Conservation (phyloP, 2,888 invertebrate species). For the Lasius platythorax region DNA sequence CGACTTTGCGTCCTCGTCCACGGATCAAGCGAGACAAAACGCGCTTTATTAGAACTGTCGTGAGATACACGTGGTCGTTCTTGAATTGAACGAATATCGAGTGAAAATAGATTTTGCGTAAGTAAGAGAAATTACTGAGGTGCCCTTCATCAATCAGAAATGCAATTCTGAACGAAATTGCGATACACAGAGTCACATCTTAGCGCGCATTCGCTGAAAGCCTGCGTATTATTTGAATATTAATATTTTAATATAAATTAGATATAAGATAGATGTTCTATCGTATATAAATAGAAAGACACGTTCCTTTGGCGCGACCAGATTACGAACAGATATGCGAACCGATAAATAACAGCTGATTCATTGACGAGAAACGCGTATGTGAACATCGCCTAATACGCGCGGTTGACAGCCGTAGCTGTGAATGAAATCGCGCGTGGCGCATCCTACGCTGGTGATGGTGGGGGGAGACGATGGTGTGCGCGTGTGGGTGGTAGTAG, state of each 20-base stretch:
- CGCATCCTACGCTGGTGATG: conserved; percentile 48
- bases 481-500: conserved; percentile 52
- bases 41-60: not conserved
- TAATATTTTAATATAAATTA: too few relatives aligned
- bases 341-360: conserved; percentile 5
- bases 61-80: not conserved
- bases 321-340: not conserved
- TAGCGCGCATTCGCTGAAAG: not conserved
- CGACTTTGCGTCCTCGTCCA: not conserved
- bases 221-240: not conserved
- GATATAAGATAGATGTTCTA: not conserved
- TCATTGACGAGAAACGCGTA: conserved; percentile 16
- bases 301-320: not conserved
- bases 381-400: conserved; percentile 25
- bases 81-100: not conserved
- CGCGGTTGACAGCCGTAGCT: conserved; percentile 11
- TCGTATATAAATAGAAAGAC: not conserved
- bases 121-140: not conserved
- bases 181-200: not conserved
- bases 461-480: conserved; percentile 47
- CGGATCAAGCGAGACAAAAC: not conserved
- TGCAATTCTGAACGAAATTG: not conserved
- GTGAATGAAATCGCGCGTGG: conserved; percentile 75
- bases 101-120: conserved; percentile 22
- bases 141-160: conserved; percentile 14